phyloP scores from a whole-genome alignment of 2,888 invertebrate species.

The Lepidochrysops patricia region DNA sequence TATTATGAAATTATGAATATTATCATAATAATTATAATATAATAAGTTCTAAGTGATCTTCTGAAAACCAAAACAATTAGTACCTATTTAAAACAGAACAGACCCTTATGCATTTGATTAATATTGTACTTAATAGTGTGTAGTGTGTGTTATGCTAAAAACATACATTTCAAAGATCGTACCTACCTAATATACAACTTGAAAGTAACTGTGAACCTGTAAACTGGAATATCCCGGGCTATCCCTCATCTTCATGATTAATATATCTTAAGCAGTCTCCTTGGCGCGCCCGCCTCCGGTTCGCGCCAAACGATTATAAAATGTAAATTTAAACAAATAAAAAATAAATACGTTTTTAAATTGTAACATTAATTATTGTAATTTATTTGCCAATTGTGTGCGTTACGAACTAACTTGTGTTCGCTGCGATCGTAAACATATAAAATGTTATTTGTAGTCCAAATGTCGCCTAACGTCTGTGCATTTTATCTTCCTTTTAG shows the following conservation, averaged over 20 bases:
- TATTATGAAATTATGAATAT: no score
- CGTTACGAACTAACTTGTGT: neutral
- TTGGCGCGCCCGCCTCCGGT: neutral
- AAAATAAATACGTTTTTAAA: constrained; percentile 6
- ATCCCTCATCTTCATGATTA: neutral
- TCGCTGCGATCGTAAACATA: neutral
- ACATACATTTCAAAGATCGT: no score
- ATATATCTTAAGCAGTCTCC: neutral
- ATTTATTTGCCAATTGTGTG: neutral
- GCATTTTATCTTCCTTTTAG: no score
- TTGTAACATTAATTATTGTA: constrained; percentile 8
- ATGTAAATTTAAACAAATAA: constrained; percentile 4
- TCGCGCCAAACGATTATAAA: neutral
- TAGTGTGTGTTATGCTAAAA: no score
- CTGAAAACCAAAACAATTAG: no score
- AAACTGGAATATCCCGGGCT: neutral
- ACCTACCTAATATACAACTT: no score
- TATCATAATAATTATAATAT: no score
- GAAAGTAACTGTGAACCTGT: no score
- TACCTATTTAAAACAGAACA: no score
- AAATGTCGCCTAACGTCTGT: neutral
- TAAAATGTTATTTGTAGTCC: neutral
- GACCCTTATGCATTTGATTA: no score
- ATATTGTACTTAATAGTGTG: no score
- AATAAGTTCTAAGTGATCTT: no score